A percentile compares a stretch with the other conserved stretches of the same genome.
Conservation (phyloP, 2,113 vertebrate genomes). For the Elanoides forficatus region DNA sequence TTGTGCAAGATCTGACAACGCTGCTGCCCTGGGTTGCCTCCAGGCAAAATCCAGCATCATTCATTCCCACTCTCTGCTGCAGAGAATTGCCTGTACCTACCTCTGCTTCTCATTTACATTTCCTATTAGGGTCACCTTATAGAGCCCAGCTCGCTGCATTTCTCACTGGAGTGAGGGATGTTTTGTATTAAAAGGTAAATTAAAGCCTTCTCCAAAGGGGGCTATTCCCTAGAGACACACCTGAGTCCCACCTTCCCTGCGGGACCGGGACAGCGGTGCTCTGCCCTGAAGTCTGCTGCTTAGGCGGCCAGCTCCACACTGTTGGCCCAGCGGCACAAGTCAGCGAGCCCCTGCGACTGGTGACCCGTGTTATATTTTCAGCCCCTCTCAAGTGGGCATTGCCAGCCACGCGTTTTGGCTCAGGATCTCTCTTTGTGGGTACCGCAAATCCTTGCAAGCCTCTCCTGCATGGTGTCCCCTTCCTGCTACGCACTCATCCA, state of each 20-base stretch:
- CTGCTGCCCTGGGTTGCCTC: not conserved
- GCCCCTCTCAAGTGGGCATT: not conserved
- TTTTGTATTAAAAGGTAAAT: not conserved
- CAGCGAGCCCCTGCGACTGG: not conserved
- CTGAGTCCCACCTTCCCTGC: not conserved
- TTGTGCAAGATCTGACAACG: not conserved
- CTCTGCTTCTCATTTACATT: slow-evolving; percentile 5
- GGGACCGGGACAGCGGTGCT: not conserved
- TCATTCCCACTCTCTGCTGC: not conserved
- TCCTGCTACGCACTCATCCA: not conserved
- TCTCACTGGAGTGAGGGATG: not conserved
- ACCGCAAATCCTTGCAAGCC: not conserved
- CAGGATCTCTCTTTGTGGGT: not conserved
- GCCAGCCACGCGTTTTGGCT: not conserved
- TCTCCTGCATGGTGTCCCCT: not conserved
- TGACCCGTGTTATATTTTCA: not conserved
- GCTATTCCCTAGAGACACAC: not conserved
- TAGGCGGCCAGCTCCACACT: not conserved
- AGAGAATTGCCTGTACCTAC: not conserved
- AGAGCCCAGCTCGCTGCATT: not conserved
- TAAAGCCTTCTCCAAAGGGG: not conserved
- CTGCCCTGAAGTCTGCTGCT: not conserved
- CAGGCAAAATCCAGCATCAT: slow-evolving; percentile 24
- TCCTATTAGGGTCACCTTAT: not conserved
- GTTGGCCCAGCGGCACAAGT: not conserved